A percentile compares a stretch with the other conserved stretches of the same genome.
phyloP scores from a whole-genome alignment of 1,140 invertebrate genomes.

The Pomphorhynchus laevis region DNA sequence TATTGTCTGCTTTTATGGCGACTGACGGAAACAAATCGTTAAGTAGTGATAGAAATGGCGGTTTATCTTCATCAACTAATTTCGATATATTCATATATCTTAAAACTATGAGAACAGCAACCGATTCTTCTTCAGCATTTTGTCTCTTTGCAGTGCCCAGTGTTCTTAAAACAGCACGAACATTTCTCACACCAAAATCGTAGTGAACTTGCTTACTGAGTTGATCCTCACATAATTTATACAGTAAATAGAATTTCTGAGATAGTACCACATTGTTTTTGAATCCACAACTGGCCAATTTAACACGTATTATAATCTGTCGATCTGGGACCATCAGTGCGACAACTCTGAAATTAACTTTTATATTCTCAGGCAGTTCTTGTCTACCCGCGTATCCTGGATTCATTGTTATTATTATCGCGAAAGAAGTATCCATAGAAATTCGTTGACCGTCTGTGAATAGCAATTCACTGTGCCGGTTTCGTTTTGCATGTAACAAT shows the following conservation, averaged over 20 bases:
- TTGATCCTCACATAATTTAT: constrained; percentile 81
- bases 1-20: constrained; percentile 49
- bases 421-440: constrained; percentile 65
- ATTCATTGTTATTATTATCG: constrained; percentile 62
- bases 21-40: constrained; percentile 76
- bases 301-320: constrained; percentile 79
- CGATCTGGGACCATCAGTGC: constrained; percentile 26
- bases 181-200: constrained; percentile 73
- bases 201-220: constrained; percentile 86
- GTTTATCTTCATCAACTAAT: constrained; percentile 74
- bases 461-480: constrained; percentile 42
- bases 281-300: constrained; percentile 69
- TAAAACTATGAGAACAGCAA: constrained; percentile 70
- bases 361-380: constrained; percentile 21
- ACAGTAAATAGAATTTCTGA: constrained; percentile 68
- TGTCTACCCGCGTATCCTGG: constrained; percentile 13
- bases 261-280: constrained; percentile 70
- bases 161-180: constrained; percentile 55
- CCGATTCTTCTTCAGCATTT: constrained; percentile 59
- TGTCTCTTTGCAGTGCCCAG: constrained; percentile 53
- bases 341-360: constrained; percentile 21
- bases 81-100: constrained; percentile 90
- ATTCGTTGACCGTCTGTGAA: constrained; percentile 74
- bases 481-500: constrained; percentile 51
- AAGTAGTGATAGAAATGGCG: constrained; percentile 63